Percentiles rank a stretch among this genome's conserved stretches.
Evolutionary conservation across 2,888 invertebrate species (phyloP).

Genomic region (Incurvaria masculella): DNA sequence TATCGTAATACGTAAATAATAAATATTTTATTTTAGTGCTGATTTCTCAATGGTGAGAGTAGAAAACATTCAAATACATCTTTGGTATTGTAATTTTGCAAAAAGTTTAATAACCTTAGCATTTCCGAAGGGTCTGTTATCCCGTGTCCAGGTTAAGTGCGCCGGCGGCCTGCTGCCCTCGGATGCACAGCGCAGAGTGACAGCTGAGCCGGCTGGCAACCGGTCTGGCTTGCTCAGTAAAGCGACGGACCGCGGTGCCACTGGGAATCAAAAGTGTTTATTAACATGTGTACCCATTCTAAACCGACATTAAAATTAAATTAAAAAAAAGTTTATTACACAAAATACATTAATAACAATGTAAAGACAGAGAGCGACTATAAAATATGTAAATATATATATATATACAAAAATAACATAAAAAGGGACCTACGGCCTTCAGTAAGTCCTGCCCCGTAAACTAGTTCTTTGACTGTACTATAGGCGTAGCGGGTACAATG

Average conservation of each 20-base stretch:
- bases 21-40: constrained; percentile 1
- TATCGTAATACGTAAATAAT: constrained; percentile 5
- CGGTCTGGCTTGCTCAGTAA: constrained; percentile 72
- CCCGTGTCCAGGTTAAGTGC: constrained; percentile 77
- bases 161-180: constrained; percentile 85
- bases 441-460: too few relatives aligned
- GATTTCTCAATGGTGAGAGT: constrained; percentile 3
- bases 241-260: constrained; percentile 74
- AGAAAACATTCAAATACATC: neutral
- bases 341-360: too few relatives aligned
- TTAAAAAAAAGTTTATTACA: too few relatives aligned
- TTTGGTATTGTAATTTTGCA: neutral
- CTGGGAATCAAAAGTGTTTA: too few relatives aligned
- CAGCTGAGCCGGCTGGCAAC: constrained; percentile 71
- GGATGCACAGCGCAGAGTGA: constrained; percentile 77
- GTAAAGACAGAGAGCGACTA: too few relatives aligned
- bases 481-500: too few relatives aligned
- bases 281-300: too few relatives aligned
- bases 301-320: too few relatives aligned
- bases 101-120: constrained; percentile 61
- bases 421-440: too few relatives aligned
- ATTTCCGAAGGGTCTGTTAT: constrained; percentile 67
- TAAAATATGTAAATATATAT: too few relatives aligned
- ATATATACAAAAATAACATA: too few relatives aligned
- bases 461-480: too few relatives aligned